These are phyloP conservation scores for Phrynocephalus guinanensis DNA, from an alignment of 2,797 vertebrate species.

Conservation along the genomic window DNA sequence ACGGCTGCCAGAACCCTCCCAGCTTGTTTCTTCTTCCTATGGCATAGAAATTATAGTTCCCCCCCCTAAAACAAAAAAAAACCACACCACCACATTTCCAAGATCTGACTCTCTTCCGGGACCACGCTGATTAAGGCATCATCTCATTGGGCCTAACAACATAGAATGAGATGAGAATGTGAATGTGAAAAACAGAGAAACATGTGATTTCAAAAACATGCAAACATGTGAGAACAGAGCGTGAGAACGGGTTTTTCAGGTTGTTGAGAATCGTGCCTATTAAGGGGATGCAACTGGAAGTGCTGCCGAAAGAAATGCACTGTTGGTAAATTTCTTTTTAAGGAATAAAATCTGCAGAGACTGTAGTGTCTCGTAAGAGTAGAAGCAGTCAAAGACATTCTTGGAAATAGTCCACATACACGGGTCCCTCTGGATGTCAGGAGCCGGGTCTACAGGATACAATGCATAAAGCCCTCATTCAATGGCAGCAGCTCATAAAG, in stretches of 20 bases:
- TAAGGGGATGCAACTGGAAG: neutral
- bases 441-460: conserved; percentile 16
- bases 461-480: conserved; percentile 17
- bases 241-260: neutral
- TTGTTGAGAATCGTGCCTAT: neutral
- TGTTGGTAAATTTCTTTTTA: neutral
- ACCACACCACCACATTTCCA: too few relatives aligned
- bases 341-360: neutral
- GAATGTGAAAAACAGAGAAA: neutral
- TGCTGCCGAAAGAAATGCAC: neutral
- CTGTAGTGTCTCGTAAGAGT: neutral
- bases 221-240: neutral
- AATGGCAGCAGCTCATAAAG: conserved; percentile 6
- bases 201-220: neutral
- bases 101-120: too few relatives aligned
- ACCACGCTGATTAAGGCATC: too few relatives aligned
- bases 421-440: conserved; percentile 12
- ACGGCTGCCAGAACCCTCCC: too few relatives aligned
- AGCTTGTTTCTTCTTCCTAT: too few relatives aligned
- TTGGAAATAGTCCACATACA: neutral
- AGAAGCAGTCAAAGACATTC: neutral
- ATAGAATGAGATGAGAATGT: neutral
- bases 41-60: too few relatives aligned
- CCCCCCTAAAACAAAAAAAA: too few relatives aligned
- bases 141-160: neutral